phyloP scores from a whole-genome alignment of 2,888 invertebrate genomes.

The Arrhopalites spinosus region DNA sequence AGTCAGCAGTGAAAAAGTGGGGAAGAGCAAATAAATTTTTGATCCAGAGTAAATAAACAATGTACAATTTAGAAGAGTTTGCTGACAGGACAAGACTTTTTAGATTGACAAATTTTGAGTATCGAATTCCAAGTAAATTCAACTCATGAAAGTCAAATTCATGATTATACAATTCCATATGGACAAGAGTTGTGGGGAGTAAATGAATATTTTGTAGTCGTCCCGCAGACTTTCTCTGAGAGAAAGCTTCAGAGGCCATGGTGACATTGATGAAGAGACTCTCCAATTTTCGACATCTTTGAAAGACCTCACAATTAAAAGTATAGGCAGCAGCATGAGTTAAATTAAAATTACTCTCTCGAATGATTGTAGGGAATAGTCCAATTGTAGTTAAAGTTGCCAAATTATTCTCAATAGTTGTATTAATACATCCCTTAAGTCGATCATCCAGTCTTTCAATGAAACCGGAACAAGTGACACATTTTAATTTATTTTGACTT shows the following conservation, averaged over 20 bases:
- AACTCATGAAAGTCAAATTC: not conserved
- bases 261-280: conserved; percentile 25
- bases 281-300: not conserved
- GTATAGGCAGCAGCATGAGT: not conserved
- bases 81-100: not conserved
- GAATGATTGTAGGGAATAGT: conserved; percentile 26
- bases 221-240: conserved; percentile 2
- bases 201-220: conserved; percentile 10
- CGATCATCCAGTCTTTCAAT: not conserved
- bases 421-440: not conserved
- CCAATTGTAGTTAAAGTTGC: not conserved
- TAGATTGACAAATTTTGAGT: not conserved
- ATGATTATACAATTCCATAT: conserved; percentile 12
- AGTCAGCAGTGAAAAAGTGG: not conserved
- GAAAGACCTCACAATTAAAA: conserved; percentile 21
- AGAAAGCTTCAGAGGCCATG: not conserved
- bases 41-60: conserved; percentile 1
- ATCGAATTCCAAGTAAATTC: not conserved
- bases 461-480: conserved; percentile 7
- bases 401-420: conserved; percentile 13
- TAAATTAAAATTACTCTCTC: not conserved
- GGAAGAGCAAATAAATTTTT: conserved; percentile 1
- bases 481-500: conserved; percentile 1
- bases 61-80: not conserved
- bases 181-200: not conserved